Base-by-base conservation (phyloP, 2,888 invertebrate species). In the Campoplex capitator region DNA sequence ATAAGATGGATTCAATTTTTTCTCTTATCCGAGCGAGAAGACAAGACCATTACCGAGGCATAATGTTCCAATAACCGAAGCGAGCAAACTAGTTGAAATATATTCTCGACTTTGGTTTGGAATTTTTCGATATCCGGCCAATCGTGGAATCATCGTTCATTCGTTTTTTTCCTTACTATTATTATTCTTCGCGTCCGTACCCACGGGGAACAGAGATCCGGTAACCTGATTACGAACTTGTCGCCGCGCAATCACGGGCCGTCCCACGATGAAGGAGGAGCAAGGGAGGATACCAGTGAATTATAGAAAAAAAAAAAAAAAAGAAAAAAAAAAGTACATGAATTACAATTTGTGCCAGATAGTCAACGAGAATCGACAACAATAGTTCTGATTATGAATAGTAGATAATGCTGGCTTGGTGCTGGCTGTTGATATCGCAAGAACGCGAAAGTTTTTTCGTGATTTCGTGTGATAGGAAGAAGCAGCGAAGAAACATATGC, bases 171-270 rank as follows among this genome's bases (percentile, higher is more conserved):
- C 56, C 38, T 42, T 45, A 45, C 6, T 42, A 58, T 65, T 28
- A 9, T 38, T 65, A 11, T 38, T 28, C 23, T 13, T 42, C 51
- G n/a, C 11, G 7, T 32, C n/a, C 4, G 51, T 38, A n/a, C 42
- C 28, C 7, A 13, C 35, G 11, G 70, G 71, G 48, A 74, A 23
- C n/a, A 70, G 84, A 84, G 70, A 75, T 87, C 84, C 86, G 81
- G 75, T 87, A 87, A 87, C 84, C 77, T 87, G 86, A 87, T 87
- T 87, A 73, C 54, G 65, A 80, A 84, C 80, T 83, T 77, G 84
- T 84, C 77, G 58, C 70, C 45, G 48, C 32, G 78, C 81, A 84
- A 87, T 78, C 81, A 83, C 74, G 80, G 62, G 78, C 45, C 65
- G 67, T 54, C 73, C 18, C 51, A 78, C 75, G 74, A 58, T 51